Base-by-base conservation (phyloP, 2,888 invertebrate species). In the Frankliniella intonsa region DNA sequence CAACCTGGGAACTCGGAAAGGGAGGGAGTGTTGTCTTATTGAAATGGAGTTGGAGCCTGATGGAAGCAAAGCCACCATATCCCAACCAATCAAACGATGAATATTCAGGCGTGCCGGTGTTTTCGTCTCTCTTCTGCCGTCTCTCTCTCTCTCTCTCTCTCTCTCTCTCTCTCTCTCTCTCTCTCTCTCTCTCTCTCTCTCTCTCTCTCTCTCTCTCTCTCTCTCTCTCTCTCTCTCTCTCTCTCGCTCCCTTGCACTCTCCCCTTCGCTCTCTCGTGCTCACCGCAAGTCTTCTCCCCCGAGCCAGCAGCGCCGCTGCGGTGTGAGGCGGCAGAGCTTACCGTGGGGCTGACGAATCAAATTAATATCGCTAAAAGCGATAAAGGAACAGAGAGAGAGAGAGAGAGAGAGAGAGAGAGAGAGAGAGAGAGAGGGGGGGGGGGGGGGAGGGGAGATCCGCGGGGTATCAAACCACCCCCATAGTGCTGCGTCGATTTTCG, bases 41-140 rank as follows among this genome's bases (percentile, higher is more conserved):
- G 69, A 76, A 76, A 76, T 76, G 69, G 69, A 76, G 69, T 76
- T 76, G 25, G 69, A 22, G 69, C 38, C 69, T 76, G 69, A 76
- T 76, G 69, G 69, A 76, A 25, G 69, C 69, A 76, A 76, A 76
- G 69, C 69, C 69, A 76, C 69, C 69, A 76, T 76, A 76, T 76
- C 69, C 69, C 69, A 76, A 76, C 69, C 69, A 76, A 76, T 76
- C 69, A 76, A 76, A 76, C 69, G 69, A 76, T 76, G 69, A 76
- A 76, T 76, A 76, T 76, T 22, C 69, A 76, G 25, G 10, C 69
- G 38, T 38, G 62, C 62, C 62, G n/a, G 62, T 62, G 62, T 62
- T 62, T 62, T 62, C 62, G 12, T 17, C 62, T 7, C 62, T 62
- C 62, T 19, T 62, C 62, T 62, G 38, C 38, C 17, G 62, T 17